Evolutionary conservation across 2,113 vertebrate genomes (phyloP), one percentile per base, ranked within the genome.

Genomic region (Chauna torquata): DNA sequence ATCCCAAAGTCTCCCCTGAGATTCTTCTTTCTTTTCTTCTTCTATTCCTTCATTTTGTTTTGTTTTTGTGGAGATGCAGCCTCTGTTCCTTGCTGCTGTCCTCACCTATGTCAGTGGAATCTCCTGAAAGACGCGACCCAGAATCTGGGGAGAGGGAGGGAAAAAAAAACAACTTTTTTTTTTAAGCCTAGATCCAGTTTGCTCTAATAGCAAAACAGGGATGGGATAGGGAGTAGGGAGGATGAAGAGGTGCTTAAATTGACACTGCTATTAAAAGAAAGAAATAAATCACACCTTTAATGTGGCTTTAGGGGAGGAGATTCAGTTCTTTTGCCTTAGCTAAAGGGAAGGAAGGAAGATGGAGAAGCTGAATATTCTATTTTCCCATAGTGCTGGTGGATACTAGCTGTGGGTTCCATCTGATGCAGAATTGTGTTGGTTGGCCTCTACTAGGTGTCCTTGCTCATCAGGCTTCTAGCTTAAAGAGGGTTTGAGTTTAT

Each of bases 251-350:
- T 76, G 44, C 62, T 59, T 80, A 72, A 92, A 79, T 58, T 54
- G 75, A 52, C 34, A 49, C 23, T 65, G 40, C 55, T 95, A 54
- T 92, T 96, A 80, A 86, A 84, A 80, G 80, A 57, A 13, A 68
- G 47, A 5, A n/a, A 6, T 15, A 75, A 88, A 34, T 84, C 74
- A 76, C 28, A 79, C n/a, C 50, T 90, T 47, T 93, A 42, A 71
- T 71, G 47, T 82, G 40, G 66, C 49, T 79, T 82, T 92, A 54
- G 23, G 65, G n/a, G 52, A 64, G 13, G 74, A 88, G 75, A 40
- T 55, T 95, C 34, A 45, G 40, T 81, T 90, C 16, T 82, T 92
- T 90, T 92, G 65, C 78, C 61, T 78, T 93, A 80, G 82, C 71
- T 96, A 40, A 61, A 82, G 50, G 61, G 72, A 55, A 65, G 57